A percentile compares a stretch with the other conserved stretches of the same genome.
Conservation (phyloP, 1,140 invertebrate species). For the Goniozus legneri region DNA sequence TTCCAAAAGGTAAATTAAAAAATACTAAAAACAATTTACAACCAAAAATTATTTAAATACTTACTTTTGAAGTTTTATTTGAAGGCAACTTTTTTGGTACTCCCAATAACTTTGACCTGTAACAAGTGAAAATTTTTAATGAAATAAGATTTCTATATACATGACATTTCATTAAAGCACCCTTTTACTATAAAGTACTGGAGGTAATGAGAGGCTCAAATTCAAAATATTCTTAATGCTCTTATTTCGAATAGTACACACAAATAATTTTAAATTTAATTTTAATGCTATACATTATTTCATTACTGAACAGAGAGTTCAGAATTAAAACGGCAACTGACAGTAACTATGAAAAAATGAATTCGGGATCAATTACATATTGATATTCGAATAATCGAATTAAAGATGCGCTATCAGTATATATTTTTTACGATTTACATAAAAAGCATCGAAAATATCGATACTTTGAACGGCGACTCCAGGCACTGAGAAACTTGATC, state of each 20-base stretch:
- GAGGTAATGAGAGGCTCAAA: slow-evolving; percentile 40
- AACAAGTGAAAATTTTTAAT: slow-evolving; percentile 26
- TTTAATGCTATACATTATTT: too few species aligned
- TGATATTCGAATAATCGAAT: too few species aligned
- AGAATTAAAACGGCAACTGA: too few species aligned
- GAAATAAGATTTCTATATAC: slow-evolving; percentile 1
- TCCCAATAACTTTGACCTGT: slow-evolving; percentile 25
- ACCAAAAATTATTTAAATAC: slow-evolving; percentile 4
- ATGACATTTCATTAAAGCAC: slow-evolving; percentile 10
- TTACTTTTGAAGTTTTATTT: slow-evolving; percentile 28
- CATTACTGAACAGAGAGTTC: too few species aligned
- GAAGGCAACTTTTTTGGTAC: slow-evolving; percentile 15
- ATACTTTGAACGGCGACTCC: too few species aligned
- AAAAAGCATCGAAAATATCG: too few species aligned
- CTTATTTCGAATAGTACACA: too few species aligned
- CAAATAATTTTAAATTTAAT: too few species aligned
- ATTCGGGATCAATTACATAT: too few species aligned
- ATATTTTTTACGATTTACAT: too few species aligned
- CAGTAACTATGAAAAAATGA: too few species aligned
- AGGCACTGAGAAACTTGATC: slow-evolving; percentile 10
- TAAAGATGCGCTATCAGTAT: too few species aligned
- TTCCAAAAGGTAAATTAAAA: neutral
- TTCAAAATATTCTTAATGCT: slow-evolving; percentile 18
- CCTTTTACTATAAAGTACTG: slow-evolving; percentile 23
- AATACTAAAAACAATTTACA: neutral